A percentile compares a stretch with the other conserved stretches of the same genome.
phyloP scores from a whole-genome alignment of 2,888 invertebrate species.

The Pseudolycoriella hygida region DNA sequence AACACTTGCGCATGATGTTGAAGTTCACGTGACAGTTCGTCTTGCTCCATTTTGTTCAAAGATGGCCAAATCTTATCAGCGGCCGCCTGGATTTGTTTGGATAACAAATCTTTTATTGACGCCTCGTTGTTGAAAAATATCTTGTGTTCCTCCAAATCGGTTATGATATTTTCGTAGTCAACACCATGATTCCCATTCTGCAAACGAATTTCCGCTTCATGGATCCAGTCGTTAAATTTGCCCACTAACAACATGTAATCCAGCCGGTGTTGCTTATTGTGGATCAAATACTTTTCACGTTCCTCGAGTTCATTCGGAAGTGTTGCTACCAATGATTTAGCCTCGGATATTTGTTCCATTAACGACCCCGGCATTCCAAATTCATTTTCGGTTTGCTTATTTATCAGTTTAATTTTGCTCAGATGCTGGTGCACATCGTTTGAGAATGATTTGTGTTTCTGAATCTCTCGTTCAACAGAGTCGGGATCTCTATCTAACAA shows the following conservation, averaged over 20 bases:
- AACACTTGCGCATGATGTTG: constrained; percentile 64
- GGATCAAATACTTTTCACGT: constrained; percentile 59
- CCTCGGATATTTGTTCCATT: constrained; percentile 71
- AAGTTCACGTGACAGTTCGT: constrained; percentile 64
- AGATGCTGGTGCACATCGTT: constrained; percentile 51
- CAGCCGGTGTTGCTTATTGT: constrained; percentile 56
- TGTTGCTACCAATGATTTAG: constrained; percentile 56
- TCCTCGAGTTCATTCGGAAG: constrained; percentile 67
- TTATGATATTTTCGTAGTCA: constrained; percentile 68
- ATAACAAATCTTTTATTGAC: constrained; percentile 59
- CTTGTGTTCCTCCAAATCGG: constrained; percentile 74
- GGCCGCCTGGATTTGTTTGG: constrained; percentile 63
- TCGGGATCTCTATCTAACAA: constrained; percentile 57
- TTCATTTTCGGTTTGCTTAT: constrained; percentile 52
- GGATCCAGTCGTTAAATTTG: constrained; percentile 66
- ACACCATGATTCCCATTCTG: constrained; percentile 68
- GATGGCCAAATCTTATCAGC: constrained; percentile 83
- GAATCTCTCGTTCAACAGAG: constrained; percentile 66
- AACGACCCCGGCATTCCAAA: constrained; percentile 64
- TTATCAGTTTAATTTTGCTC: constrained; percentile 48
- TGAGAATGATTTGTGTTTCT: constrained; percentile 51
- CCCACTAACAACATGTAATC: constrained; percentile 61
- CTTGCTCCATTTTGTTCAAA: constrained; percentile 59
- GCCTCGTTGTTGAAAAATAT: constrained; percentile 66
- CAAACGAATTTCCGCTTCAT: constrained; percentile 61